Base-by-base conservation (phyloP, 2,797 vertebrate genomes). In the Jordanella pulchra region DNA sequence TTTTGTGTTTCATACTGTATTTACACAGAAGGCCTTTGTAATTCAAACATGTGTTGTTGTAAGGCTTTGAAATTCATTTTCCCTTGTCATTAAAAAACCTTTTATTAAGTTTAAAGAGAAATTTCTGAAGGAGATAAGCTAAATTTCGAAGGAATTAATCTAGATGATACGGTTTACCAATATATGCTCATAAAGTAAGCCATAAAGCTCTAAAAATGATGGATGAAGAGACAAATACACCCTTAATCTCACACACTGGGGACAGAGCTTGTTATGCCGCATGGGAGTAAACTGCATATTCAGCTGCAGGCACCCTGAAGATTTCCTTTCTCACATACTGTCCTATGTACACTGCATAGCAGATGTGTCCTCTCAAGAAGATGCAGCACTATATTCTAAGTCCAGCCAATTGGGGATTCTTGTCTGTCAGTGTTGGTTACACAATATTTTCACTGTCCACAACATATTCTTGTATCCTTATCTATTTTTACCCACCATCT, bases 341-440 rank as follows among this genome's bases (percentile, higher is more conserved):
- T n/a, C 67, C 61, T 51, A 39, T 71, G 45, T 72, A 28, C 58
- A 64, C 14, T 58, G 66, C 75, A 76, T n/a, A 51, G 61, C 58
- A 82, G n/a, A 69, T 64, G 21, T 32, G 71, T 75, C 67, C 42
- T 67, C 55, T 72, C 42, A 30, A 67, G 71, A 78, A 78, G 80
- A 77, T 78, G 79, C 47, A 60, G 27, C 47, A 65, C 47, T 56
- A 71, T 42, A 54, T 73, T 75, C 56, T 56, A 73, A 76, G 77
- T 75, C 64, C 65, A 63, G 58, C 66, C 64, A 69, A 66, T 48
- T 30, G 55, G 77, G 44, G 42, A 70, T 45, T 25, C 15, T 44
- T 51, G 13, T 53, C 54, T 45, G 47, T 65, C 64, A 51, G 67
- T 35, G 27, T 77, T 67, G 63, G 15, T 30, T 21, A 15, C 27